A percentile compares a stretch with the other conserved stretches of the same genome.
Conservation (phyloP, 2,797 vertebrate genomes). For the Diplodus puntazzo region DNA sequence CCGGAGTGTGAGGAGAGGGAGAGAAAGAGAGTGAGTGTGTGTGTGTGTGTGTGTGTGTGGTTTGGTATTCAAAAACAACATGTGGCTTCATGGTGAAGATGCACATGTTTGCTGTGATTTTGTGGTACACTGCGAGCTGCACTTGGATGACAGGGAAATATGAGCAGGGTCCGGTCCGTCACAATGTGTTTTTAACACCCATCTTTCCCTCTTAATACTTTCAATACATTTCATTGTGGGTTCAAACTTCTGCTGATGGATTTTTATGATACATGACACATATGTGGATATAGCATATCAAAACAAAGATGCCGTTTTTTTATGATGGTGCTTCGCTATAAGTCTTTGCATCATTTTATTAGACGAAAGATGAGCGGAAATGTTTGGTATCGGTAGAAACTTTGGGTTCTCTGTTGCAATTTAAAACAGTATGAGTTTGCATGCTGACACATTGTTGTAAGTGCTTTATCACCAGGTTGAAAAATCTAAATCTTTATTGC, state of each 20-base stretch:
- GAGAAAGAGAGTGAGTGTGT: constrained; percentile 3
- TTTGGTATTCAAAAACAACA: constrained; percentile 29
- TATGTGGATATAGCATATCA: neutral
- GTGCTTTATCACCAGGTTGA: neutral
- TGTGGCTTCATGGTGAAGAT: constrained; percentile 34
- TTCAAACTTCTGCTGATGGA: neutral
- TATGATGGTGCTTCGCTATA: neutral
- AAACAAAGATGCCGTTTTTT: neutral
- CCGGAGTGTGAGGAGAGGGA: constrained; percentile 37
- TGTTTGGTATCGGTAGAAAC: neutral
- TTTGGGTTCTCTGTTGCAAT: neutral
- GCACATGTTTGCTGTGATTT: constrained; percentile 25
- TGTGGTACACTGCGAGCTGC: constrained; percentile 17
- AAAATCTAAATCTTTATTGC: too few relatives aligned
- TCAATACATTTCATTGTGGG: too few relatives aligned
- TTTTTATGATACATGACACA: neutral
- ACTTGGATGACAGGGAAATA: neutral
- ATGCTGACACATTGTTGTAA: neutral
- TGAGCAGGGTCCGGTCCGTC: too few relatives aligned
- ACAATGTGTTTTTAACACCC: too few relatives aligned
- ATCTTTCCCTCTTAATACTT: too few relatives aligned
- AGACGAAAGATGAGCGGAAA: neutral
- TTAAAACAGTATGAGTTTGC: neutral
- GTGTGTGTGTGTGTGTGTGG: constrained; percentile 25
- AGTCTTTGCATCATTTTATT: neutral